phyloP scores from a whole-genome alignment of 2,113 vertebrate genomes.

The Misgurnus mizolepis region DNA sequence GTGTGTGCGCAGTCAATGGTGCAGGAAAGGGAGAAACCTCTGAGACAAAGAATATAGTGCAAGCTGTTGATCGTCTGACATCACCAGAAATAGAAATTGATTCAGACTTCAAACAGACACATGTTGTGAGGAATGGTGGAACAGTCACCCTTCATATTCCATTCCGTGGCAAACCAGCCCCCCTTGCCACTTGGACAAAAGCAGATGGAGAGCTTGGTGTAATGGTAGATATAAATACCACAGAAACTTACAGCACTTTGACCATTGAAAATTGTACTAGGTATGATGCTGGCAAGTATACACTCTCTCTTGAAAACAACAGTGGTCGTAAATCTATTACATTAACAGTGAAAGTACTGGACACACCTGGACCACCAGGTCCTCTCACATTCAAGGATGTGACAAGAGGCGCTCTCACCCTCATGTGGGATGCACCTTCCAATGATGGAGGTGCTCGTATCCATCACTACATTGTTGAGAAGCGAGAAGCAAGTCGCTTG shows the following conservation, averaged over 20 bases:
- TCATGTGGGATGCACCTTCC: conserved; percentile 94
- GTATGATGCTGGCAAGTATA: conserved; percentile 94
- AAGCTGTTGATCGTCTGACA: conserved; percentile 87
- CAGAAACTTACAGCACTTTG: conserved; percentile 89
- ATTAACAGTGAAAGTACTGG: conserved; percentile 94
- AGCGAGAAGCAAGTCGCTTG: conserved; percentile 91
- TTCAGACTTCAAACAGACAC: conserved; percentile 94
- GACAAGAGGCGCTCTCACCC: conserved; percentile 84
- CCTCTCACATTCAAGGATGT: conserved; percentile 94
- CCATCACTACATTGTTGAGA: conserved; percentile 92
- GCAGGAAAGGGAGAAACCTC: conserved; percentile 91
- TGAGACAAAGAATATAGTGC: conserved; percentile 82
- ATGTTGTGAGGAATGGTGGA: conserved; percentile 89
- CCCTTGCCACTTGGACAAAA: conserved; percentile 91
- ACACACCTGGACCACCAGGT: conserved; percentile 93
- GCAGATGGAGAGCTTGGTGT: conserved; percentile 85
- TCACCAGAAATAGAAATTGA: conserved; percentile 94
- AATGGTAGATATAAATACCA: conserved; percentile 88
- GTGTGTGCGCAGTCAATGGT: conserved; percentile 91
- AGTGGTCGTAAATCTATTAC: conserved; percentile 91
- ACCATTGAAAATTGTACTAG: conserved; percentile 92
- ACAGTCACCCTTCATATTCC: conserved; percentile 84
- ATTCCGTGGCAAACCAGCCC: conserved; percentile 89
- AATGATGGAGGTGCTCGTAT: conserved; percentile 91
- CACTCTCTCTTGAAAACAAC: conserved; percentile 93